These are phyloP conservation scores for Edolisoma coerulescens DNA, from an alignment of 2,113 vertebrate species.

Conservation along the genomic window DNA sequence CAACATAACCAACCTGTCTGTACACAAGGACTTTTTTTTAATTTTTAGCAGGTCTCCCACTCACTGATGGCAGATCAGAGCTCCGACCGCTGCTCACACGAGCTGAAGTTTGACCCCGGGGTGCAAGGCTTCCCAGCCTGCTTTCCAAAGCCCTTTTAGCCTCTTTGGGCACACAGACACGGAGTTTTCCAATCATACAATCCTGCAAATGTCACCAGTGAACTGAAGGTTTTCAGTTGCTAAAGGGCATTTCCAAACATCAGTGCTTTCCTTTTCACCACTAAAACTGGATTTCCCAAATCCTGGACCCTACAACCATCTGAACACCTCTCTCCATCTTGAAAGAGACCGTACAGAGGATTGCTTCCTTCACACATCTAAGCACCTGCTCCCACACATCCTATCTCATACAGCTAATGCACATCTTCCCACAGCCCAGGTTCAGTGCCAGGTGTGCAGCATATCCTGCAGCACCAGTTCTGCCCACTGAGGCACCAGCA, in stretches of 20 bases:
- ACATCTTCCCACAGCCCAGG: not conserved
- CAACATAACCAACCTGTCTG: not conserved
- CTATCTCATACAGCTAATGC: not conserved
- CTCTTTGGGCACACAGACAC: not conserved
- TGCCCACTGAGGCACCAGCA: not conserved
- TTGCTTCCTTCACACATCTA: not conserved
- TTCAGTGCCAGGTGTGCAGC: not conserved
- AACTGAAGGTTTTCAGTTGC: not conserved
- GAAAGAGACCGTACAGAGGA: not conserved
- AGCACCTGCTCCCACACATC: not conserved
- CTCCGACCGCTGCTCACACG: rapidly evolving
- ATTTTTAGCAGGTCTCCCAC: not conserved
- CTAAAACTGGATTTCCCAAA: not conserved
- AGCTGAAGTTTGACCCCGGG: rapidly evolving
- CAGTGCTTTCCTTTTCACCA: not conserved
- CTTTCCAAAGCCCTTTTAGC: not conserved
- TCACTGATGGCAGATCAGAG: not conserved
- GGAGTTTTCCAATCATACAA: not conserved
- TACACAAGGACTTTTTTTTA: not conserved
- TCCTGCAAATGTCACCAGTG: not conserved
- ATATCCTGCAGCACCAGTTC: not conserved
- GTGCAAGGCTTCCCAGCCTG: not conserved
- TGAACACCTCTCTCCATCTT: not conserved
- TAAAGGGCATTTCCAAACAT: not conserved
- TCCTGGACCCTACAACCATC: not conserved